These are phyloP conservation scores for Drosophila mayri DNA, from an alignment of 1,140 invertebrate species.

Conservation along the genomic window DNA sequence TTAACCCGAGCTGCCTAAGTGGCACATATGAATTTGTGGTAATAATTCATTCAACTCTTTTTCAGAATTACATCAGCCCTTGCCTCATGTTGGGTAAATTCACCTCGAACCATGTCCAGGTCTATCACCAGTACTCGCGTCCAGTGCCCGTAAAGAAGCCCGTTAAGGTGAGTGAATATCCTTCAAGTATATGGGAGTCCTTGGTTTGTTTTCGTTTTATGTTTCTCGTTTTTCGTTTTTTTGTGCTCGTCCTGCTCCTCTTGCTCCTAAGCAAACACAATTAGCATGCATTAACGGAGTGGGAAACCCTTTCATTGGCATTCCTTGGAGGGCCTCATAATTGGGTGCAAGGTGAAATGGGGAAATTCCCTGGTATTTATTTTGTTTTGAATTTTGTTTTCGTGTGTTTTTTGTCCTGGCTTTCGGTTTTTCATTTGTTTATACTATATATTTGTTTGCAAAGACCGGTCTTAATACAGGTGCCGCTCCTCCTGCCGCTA, in stretches of 20 bases:
- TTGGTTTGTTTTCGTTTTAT: slow-evolving; percentile 15
- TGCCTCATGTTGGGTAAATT: slow-evolving; percentile 84
- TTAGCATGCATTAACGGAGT: slow-evolving; percentile 74
- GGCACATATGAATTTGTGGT: slow-evolving; percentile 4
- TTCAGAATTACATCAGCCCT: slow-evolving; percentile 20
- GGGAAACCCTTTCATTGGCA: slow-evolving; percentile 53
- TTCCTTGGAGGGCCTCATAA: slow-evolving; percentile 61
- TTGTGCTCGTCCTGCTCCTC: slow-evolving; percentile 6
- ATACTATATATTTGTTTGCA: slow-evolving; percentile 30
- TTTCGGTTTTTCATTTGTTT: slow-evolving; percentile 39
- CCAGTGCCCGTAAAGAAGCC: slow-evolving; percentile 76
- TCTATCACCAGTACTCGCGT: slow-evolving; percentile 82
- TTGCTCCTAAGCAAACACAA: slow-evolving; percentile 70
- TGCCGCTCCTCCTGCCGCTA: neutral
- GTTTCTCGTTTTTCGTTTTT: slow-evolving; percentile 3
- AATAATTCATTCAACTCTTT: slow-evolving; percentile 32
- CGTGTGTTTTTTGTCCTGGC: slow-evolving; percentile 20
- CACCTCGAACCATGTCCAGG: slow-evolving; percentile 83
- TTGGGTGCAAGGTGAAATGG: slow-evolving; percentile 56
- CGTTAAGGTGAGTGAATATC: slow-evolving; percentile 69
- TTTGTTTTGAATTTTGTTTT: slow-evolving; percentile 38
- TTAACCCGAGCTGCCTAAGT: neutral
- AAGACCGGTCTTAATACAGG: slow-evolving; percentile 21
- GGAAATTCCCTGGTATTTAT: slow-evolving; percentile 42
- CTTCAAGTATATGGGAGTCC: slow-evolving; percentile 8